Evolutionary conservation across 2,888 invertebrate species (phyloP).

Genomic region (Noctua janthina): DNA sequence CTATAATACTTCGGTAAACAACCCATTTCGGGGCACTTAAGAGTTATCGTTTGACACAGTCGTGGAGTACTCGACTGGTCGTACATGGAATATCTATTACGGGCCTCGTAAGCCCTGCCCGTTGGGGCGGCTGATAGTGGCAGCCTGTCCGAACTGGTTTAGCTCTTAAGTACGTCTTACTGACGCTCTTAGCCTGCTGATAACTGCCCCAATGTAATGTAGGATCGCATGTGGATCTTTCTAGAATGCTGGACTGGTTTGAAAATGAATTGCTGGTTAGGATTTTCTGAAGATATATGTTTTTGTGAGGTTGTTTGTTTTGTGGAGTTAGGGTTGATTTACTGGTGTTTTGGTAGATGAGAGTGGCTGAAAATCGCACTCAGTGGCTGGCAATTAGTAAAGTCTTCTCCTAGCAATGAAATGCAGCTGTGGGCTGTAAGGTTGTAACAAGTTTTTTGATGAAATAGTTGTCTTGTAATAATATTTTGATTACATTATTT

Average conservation of each 20-base stretch:
- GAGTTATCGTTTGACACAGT: slow-evolving; percentile 70
- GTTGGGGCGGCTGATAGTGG: slow-evolving; percentile 74
- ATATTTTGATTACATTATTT: background rate
- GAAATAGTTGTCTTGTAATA: background rate
- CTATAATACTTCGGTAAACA: slow-evolving; percentile 61
- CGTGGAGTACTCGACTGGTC: slow-evolving; percentile 47
- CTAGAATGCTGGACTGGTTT: slow-evolving; percentile 31
- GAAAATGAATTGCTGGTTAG: slow-evolving; percentile 29
- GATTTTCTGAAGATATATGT: slow-evolving; percentile 27
- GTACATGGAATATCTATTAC: slow-evolving; percentile 69
- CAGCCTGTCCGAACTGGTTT: slow-evolving; percentile 73
- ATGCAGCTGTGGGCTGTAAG: background rate
- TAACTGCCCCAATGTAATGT: slow-evolving; percentile 59
- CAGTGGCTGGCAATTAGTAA: background rate
- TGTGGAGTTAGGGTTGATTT: background rate
- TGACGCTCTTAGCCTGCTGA: slow-evolving; percentile 70
- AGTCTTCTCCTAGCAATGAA: background rate
- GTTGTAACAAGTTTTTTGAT: background rate
- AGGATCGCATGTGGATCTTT: slow-evolving; percentile 51
- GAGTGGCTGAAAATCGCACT: background rate
- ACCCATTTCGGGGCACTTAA: slow-evolving; percentile 69
- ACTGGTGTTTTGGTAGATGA: background rate
- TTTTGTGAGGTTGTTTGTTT: slow-evolving; percentile 24
- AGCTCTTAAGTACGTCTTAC: slow-evolving; percentile 79
- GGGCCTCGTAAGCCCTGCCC: slow-evolving; percentile 66